Conservation (phyloP, 2,888 invertebrate species). For the Ctenicera cuprea region DNA sequence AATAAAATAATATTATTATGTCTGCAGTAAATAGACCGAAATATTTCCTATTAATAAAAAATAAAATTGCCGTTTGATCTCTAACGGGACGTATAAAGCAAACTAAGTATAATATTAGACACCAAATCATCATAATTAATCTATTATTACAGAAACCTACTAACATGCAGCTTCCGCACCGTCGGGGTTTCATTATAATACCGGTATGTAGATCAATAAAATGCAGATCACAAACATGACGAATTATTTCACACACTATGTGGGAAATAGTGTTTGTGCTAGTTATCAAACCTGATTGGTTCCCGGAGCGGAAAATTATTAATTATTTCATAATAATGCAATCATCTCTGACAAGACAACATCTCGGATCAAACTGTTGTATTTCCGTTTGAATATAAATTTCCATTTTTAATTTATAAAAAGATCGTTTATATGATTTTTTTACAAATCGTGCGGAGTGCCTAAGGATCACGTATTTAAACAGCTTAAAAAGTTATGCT, state of each 20-base stretch:
- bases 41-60: too few species aligned
- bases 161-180: slow-evolving; percentile 28
- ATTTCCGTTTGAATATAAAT: slow-evolving; percentile 25
- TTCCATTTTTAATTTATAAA: not conserved
- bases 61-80: too few species aligned
- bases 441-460: not conserved
- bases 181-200: slow-evolving; percentile 29
- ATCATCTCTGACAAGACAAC: slow-evolving; percentile 21
- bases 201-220: slow-evolving; percentile 36
- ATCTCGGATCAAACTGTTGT: slow-evolving; percentile 9
- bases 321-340: slow-evolving; percentile 35
- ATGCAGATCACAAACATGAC: slow-evolving; percentile 32
- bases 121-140: slow-evolving; percentile 20
- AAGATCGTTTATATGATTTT: not conserved
- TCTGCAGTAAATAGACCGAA: too few species aligned
- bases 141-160: slow-evolving; percentile 17
- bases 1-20: too few species aligned
- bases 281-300: slow-evolving; percentile 37
- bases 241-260: slow-evolving; percentile 38
- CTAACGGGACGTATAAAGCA: not conserved
- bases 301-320: slow-evolving; percentile 37
- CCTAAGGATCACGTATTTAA: slow-evolving; percentile 14
- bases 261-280: slow-evolving; percentile 30
- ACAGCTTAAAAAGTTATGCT: slow-evolving; percentile 31
- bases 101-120: not conserved